Evolutionary conservation across 2,888 invertebrate species (phyloP), one percentile per base, ranked within the genome.

Genomic region (Scaptomyza polygonia): DNA sequence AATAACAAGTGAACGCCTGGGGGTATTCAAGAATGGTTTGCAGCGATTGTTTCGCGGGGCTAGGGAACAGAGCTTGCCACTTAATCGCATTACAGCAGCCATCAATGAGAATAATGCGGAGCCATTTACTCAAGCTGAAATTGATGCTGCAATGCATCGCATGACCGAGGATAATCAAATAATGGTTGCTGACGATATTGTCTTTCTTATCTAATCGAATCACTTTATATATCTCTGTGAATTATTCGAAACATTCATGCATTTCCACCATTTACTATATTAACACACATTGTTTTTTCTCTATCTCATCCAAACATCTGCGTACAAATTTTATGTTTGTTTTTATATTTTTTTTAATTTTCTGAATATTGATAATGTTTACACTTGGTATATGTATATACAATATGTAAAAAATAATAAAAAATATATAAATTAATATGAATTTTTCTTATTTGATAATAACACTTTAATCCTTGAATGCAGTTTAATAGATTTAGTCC

Each of bases 131-230:
- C 89, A 93, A 2, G 93, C 91, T 0, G 98, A 99, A 93, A 93
- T 98, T 6, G 92, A 93, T 43, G 95, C 96, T 0, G 98, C 98
- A 2, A 92, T 99, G 11, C 93, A 94, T 11, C 93, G 93, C 67
- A 97, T 99, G 98, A 95, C 96, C 4, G 95, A 95, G 36, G 97
- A 96, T 74, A 98, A 98, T 92, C 97, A 97, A 90, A 94, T 98
- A 65, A 98, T 99, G 98, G 93, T 97, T 81, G 95, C 96, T 0
- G 97, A 97, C 88, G 95, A 94, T 72, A 95, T 96, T 72, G 94
- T 97, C 30, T 96, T 97, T 92, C 93, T 97, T 51, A 96, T 97
- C 89, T 97, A 94, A 93, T 16, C 27, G 0, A 5, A 9, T 42
- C 14, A 29, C 14, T 7, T 2, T 12, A 5, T 12, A 5, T 30